Evolutionary conservation across 35 echinoderm and acorn worm species (phyloP), one percentile per base, ranked within the genome.

Genomic region (Anneissia japonica): DNA sequence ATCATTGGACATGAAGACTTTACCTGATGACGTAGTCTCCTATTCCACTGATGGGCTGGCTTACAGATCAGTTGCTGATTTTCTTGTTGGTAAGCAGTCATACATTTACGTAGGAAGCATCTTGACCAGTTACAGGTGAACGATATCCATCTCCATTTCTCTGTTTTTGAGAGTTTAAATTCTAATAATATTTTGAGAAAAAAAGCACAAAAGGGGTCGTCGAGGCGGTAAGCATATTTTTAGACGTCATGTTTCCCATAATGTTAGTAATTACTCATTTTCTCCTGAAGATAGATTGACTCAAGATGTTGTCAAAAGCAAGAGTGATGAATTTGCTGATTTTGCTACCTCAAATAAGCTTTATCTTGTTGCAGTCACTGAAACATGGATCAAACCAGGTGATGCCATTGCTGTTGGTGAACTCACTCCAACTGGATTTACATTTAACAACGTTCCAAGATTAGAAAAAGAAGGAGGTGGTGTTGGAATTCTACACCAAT

Each of bases 401-500:
- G 36, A 55, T 30, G 34, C 5, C 3, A 37, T 55, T 76, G 72
- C 75, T 23, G 46, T 36, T 55, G 34, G 76, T 79, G 74, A 87
- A 46, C 40, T 77, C 37, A 46, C 30, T 80, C 86, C 86, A 38
- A 41, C 2, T 56, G 77, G 86, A 17, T 56, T 77, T 39, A 72
- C 21, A 40, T 81, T 88, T 31, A 4, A 73, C 30, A 76, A 81
- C 37, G 32, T 81, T 29, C 83, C 83, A 32, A 73, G 72, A 31
- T 26, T 78, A 38, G 1, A 39, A 36, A 88, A 73, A 34, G 36
- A 46, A 80, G 78, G 40, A 39, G 86, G 77, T 36, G 86, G 77
- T 28, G 76, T 88, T 74, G 77, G 76, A 16, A 38, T 88, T 74
- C 43, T 88, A 30, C 80, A 80, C 37, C 79, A 33, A 74, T 88